Percentiles rank a stretch among this genome's conserved stretches.
phyloP scores from a whole-genome alignment of 2,113 vertebrate species.

The Alaudala cheleensis region DNA sequence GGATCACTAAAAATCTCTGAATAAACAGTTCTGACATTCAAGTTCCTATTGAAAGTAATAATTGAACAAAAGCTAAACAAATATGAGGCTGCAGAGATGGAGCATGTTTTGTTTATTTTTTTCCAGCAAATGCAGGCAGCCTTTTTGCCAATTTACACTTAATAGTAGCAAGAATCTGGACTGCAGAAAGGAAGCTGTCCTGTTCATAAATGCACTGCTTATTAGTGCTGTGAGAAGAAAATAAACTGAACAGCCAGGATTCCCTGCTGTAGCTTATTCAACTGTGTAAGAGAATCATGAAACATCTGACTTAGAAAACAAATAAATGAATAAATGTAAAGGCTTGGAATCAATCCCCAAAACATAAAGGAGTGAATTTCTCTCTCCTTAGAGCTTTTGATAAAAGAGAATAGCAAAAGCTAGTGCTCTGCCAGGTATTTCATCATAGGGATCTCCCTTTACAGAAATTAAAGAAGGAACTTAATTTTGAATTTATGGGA shows the following conservation, averaged over 20 bases:
- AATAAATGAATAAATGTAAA: not conserved
- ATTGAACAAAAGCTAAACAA: constrained; percentile 28
- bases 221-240: not conserved
- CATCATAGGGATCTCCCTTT: constrained; percentile 11
- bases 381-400: constrained; percentile 26
- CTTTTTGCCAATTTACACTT: constrained; percentile 14
- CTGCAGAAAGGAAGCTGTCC: not conserved
- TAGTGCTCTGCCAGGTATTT: constrained; percentile 39
- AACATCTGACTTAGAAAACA: not conserved
- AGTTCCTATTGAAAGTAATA: constrained; percentile 39
- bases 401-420: constrained; percentile 50
- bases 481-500: constrained; percentile 66
- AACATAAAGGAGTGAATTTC: not conserved
- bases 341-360: not conserved
- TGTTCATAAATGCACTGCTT: not conserved
- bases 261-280: not conserved
- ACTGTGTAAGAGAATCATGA: not conserved
- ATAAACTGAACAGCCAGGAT: not conserved
- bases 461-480: constrained; percentile 44
- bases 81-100: not conserved
- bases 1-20: constrained; percentile 31
- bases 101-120: not conserved
- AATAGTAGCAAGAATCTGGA: not conserved
- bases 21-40: constrained; percentile 51
- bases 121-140: not conserved